Conservation (phyloP, 1,140 invertebrate species). For the Battus philenor region DNA sequence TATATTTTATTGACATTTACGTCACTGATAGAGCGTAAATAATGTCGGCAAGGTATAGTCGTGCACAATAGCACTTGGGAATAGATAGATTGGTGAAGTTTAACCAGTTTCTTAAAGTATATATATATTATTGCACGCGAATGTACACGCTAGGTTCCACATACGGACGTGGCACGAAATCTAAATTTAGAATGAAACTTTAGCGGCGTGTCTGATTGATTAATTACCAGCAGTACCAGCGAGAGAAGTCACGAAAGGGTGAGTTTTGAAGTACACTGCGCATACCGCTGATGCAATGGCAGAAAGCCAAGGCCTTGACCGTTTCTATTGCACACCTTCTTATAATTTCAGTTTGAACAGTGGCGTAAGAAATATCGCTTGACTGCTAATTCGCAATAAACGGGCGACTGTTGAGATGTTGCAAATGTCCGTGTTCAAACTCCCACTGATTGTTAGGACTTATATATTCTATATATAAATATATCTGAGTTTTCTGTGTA, state of each 20-base stretch:
- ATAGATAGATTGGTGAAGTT: too few relatives aligned
- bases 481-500: too few relatives aligned
- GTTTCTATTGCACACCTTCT: constrained; percentile 12
- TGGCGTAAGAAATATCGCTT: constrained; percentile 15
- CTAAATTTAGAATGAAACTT: constrained; percentile 5
- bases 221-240: constrained; percentile 9
- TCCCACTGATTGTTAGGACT: too few relatives aligned
- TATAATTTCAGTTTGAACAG: constrained; percentile 5
- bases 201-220: neutral
- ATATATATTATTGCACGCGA: too few relatives aligned
- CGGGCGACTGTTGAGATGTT: neutral
- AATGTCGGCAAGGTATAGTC: too few relatives aligned
- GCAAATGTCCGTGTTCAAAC: neutral
- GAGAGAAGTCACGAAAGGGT: constrained; percentile 5
- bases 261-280: constrained; percentile 6
- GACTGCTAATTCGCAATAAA: constrained; percentile 12
- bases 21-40: too few relatives aligned
- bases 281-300: constrained; percentile 13
- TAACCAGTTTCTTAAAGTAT: too few relatives aligned
- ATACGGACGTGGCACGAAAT: neutral
- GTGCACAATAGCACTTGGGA: too few relatives aligned
- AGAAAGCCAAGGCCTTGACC: constrained; percentile 13
- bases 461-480: too few relatives aligned
- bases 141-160: too few relatives aligned
- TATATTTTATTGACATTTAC: too few relatives aligned